Base-by-base conservation (phyloP, 2,113 vertebrate species). In the Cinclus cinclus region DNA sequence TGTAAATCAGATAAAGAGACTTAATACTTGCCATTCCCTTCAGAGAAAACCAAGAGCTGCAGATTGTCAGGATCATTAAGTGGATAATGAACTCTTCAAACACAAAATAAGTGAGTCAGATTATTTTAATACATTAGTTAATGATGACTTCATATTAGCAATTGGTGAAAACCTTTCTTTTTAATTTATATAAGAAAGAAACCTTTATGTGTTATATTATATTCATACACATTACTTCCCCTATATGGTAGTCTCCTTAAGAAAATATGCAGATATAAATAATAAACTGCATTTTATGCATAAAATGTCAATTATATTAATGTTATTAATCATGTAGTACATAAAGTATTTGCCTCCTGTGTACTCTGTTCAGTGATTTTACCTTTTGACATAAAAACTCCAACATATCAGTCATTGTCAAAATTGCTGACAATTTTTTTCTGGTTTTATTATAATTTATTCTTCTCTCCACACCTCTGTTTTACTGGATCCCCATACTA, bases 71-170 rank as follows among this genome's bases (percentile, higher is more conserved):
- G 92, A 85, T 97, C 96, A 97, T 98, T 97, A 97, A 92, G 85
- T 91, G 89, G 90, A 89, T 92, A 98, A 97, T 96, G 94, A 97
- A 95, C 95, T 95, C 90, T 95, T 97, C 84, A 97, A 94, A 94
- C 30, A 81, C 71, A 97, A 95, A 96, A 97, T 65, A 84, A 96
- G 46, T 95, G 87, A 97, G 74, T 96, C 93, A 95, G 65, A 96
- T 93, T 98, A 93, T 94, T 69, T 91, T 96, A 97, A 98, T 96
- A 89, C 76, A 91, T 80, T 95, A 91, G 63, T 96, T 97, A 98
- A 98, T 96, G 69, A 96, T 92, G 89, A 87, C 60, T 96, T 97
- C 35, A 15, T 94, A 93, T 92, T 96, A 92, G 47, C 75, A 94
- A 89, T 92, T 97, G 83, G 44, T 59, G 85, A 86, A 91, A 91